A percentile compares a stretch with the other conserved stretches of the same genome.
Conservation (phyloP, 1,140 invertebrate species). For the Telenomus remus region DNA sequence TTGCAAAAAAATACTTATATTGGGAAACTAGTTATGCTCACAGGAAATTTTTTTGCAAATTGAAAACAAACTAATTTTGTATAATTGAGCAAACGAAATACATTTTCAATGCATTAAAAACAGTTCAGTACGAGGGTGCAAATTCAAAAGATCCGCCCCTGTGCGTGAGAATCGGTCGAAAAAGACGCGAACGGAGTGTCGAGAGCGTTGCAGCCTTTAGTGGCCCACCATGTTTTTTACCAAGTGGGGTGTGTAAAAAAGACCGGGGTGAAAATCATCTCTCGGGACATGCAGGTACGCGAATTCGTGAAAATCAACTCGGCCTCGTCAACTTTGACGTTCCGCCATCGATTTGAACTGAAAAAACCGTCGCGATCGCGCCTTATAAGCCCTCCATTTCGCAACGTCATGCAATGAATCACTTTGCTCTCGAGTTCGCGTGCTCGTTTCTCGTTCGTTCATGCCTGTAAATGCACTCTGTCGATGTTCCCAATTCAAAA, state of each 20-base stretch:
- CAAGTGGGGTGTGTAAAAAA: constrained; percentile 75
- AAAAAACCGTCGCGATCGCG: background rate
- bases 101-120: no score
- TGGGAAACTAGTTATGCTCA: no score
- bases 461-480: background rate
- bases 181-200: constrained; percentile 53
- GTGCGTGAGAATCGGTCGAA: constrained; percentile 27
- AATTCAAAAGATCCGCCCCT: background rate
- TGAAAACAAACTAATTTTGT: no score
- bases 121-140: background rate
- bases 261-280: constrained; percentile 76
- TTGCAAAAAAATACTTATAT: no score
- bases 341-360: background rate
- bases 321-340: background rate
- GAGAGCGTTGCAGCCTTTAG: constrained; percentile 47
- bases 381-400: constrained; percentile 45
- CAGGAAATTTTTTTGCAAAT: no score
- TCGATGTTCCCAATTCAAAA: no score
- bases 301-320: constrained; percentile 4
- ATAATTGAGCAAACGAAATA: no score
- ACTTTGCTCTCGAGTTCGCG: constrained; percentile 27
- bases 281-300: constrained; percentile 74
- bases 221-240: constrained; percentile 75
- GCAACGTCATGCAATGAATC: constrained; percentile 64
- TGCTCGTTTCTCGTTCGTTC: background rate